These are phyloP conservation scores for Sialis lutaria DNA, from an alignment of 2,888 invertebrate species.

Conservation along the genomic window DNA sequence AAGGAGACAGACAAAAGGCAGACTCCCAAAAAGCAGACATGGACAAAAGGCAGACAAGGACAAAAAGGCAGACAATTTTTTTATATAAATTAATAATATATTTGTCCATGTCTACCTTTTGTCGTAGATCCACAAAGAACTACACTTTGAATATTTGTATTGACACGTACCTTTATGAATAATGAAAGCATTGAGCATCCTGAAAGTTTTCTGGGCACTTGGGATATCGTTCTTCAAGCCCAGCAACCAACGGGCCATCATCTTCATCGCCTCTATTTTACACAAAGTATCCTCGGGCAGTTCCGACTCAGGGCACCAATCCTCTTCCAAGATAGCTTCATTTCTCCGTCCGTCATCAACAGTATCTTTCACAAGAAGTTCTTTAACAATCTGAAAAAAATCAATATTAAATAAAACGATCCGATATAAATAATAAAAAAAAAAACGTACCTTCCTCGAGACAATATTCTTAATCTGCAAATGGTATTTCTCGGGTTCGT, in stretches of 20 bases:
- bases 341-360: constrained; percentile 31
- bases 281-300: constrained; percentile 82
- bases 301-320: constrained; percentile 76
- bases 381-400: constrained; percentile 67
- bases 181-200: constrained; percentile 88
- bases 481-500: constrained; percentile 78
- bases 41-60: no score
- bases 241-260: constrained; percentile 90
- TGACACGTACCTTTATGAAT: constrained; percentile 66
- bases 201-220: constrained; percentile 83
- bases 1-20: no score
- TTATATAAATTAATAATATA: not conserved
- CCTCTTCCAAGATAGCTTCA: constrained; percentile 30
- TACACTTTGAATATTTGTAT: constrained; percentile 25
- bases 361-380: constrained; percentile 71
- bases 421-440: not conserved
- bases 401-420: not conserved
- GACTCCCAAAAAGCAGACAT: no score
- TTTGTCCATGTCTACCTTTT: not conserved
- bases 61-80: not conserved
- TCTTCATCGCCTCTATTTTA: constrained; percentile 87
- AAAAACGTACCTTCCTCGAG: constrained; percentile 53
- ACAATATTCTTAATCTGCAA: constrained; percentile 87
- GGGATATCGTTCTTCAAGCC: constrained; percentile 77
- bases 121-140: not conserved